Evolutionary conservation across 2,113 vertebrate genomes (phyloP).

Genomic region (Suricata suricatta): DNA sequence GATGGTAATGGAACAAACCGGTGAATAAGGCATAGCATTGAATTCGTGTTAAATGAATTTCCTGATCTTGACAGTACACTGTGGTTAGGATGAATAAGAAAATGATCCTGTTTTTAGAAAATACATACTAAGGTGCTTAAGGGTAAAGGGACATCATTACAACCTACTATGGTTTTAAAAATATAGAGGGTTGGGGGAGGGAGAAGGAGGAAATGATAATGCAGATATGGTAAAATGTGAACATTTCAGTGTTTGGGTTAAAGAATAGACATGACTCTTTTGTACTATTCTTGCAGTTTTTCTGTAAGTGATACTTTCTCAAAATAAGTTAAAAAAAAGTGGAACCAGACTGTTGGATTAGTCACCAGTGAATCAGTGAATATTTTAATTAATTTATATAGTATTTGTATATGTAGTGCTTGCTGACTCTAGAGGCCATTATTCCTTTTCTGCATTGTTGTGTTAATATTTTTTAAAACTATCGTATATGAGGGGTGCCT

Average conservation of each 20-base stretch:
- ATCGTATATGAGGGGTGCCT: neutral
- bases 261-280: conserved; percentile 2
- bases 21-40: neutral
- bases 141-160: neutral
- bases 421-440: neutral
- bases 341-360: conserved; percentile 12
- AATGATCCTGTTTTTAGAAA: conserved; percentile 19
- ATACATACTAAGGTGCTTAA: neutral
- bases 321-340: conserved; percentile 22
- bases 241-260: neutral
- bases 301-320: conserved; percentile 43
- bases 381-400: neutral
- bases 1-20: neutral
- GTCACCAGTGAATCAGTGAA: neutral
- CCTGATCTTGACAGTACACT: neutral
- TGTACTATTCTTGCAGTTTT: conserved; percentile 31
- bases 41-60: conserved; percentile 27
- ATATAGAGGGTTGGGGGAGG: neutral
- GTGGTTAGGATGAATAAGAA: neutral
- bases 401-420: neutral
- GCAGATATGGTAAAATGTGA: conserved; percentile 26
- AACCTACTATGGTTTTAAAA: neutral
- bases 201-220: neutral
- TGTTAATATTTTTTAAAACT: neutral
- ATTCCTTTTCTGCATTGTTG: neutral